A percentile compares a stretch with the other conserved stretches of the same genome.
Conservation (phyloP, 2,113 vertebrate genomes). For the Mus spicilegus region DNA sequence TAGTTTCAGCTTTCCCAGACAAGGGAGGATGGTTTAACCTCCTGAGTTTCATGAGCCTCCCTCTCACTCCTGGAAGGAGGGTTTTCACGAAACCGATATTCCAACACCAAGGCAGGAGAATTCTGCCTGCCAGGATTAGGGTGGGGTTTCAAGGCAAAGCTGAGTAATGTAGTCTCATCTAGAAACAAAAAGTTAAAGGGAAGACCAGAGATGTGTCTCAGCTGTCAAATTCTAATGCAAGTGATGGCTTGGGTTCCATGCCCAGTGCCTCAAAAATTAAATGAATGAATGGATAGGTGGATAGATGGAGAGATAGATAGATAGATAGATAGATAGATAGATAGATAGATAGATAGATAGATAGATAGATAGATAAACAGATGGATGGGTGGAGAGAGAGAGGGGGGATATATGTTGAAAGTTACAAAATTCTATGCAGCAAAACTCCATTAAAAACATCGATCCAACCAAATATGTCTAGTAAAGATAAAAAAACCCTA, state of each 20-base stretch:
- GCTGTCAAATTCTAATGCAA: background rate
- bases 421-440: background rate
- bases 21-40: background rate
- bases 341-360: too few relatives aligned
- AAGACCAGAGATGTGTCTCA: background rate
- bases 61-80: background rate
- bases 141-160: background rate
- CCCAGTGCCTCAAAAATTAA: background rate
- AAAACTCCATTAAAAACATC: fast-evolving
- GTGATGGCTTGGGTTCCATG: too few relatives aligned
- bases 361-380: fast-evolving
- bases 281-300: too few relatives aligned
- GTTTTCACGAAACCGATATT: background rate
- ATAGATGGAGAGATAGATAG: background rate
- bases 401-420: too few relatives aligned
- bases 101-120: background rate
- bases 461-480: background rate
- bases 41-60: background rate
- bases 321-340: too few relatives aligned
- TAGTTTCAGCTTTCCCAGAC: background rate
- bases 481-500: fast-evolving
- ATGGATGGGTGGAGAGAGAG: too few relatives aligned
- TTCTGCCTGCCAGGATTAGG: background rate
- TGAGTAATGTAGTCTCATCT: background rate
- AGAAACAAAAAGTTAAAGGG: background rate